phyloP scores from a whole-genome alignment of 2,888 invertebrate species.

The Muschampia plurimacula region DNA sequence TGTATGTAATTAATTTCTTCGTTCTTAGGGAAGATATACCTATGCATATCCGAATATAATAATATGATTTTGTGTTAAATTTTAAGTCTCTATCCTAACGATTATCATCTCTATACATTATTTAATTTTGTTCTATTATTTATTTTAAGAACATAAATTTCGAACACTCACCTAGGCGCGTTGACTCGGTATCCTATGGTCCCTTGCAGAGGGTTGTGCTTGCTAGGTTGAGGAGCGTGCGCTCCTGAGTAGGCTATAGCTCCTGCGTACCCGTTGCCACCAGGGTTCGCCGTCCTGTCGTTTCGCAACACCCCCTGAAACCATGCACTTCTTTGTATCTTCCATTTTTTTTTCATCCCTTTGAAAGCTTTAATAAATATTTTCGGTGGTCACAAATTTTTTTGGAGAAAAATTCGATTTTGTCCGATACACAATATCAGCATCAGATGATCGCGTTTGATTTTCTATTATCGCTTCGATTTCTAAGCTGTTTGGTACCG shows the following conservation, averaged over 20 bases:
- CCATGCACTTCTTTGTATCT: slow-evolving; percentile 68
- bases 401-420: slow-evolving; percentile 7
- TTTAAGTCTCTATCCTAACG: too few relatives aligned
- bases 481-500: slow-evolving; percentile 50
- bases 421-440: slow-evolving; percentile 34
- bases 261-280: slow-evolving; percentile 86
- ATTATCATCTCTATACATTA: too few relatives aligned
- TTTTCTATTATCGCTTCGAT: slow-evolving; percentile 65
- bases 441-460: slow-evolving; percentile 37
- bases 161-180: slow-evolving; percentile 87
- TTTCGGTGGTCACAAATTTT: slow-evolving; percentile 10
- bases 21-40: too few relatives aligned
- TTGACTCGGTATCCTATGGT: slow-evolving; percentile 86
- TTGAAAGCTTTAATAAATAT: slow-evolving; percentile 31
- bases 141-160: not conserved
- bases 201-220: slow-evolving; percentile 81
- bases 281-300: slow-evolving; percentile 89
- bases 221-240: slow-evolving; percentile 78
- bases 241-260: slow-evolving; percentile 79
- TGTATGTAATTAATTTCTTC: not conserved
- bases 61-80: too few relatives aligned
- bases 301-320: slow-evolving; percentile 89
- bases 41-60: too few relatives aligned
- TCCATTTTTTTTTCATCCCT: slow-evolving; percentile 16
- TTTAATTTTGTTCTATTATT: not conserved